These are phyloP conservation scores for Babyrousa celebensis DNA, from an alignment of 2,797 vertebrate genomes.

Conservation along the genomic window DNA sequence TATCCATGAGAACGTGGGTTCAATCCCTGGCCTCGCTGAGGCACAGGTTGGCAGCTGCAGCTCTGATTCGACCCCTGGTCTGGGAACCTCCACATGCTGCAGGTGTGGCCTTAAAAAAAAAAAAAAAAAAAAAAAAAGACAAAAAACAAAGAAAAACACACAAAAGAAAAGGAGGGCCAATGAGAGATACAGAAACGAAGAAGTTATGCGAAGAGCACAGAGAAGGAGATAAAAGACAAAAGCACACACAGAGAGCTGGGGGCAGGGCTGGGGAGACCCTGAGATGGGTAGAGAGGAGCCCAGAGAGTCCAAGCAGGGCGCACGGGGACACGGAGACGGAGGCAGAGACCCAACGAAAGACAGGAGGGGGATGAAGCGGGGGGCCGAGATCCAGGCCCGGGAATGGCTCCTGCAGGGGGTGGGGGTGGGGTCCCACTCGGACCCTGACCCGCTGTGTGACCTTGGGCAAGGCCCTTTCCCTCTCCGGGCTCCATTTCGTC, in stretches of 20 bases:
- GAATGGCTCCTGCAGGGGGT: too few species aligned
- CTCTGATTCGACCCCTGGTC: too few species aligned
- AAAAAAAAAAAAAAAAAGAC: too few species aligned
- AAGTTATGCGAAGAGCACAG: neutral
- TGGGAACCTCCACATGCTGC: too few species aligned
- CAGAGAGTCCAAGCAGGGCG: neutral
- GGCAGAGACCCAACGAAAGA: neutral
- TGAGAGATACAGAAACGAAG: neutral
- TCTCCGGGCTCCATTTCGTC: neutral
- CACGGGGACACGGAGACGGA: neutral
- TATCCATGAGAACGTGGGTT: too few species aligned
- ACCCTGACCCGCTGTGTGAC: neutral
- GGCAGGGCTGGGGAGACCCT: neutral
- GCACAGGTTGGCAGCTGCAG: too few species aligned
- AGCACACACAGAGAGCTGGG: neutral
- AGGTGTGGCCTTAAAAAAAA: too few species aligned
- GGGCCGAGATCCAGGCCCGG: neutral
- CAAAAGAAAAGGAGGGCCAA: too few species aligned
- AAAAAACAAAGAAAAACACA: too few species aligned
- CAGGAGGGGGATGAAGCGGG: accelerated
- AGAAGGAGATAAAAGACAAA: neutral
- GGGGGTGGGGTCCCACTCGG: neutral
- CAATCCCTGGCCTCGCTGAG: too few species aligned
- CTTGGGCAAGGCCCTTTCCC: neutral
- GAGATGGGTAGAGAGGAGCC: too few species aligned